Evolutionary conservation across 2,113 vertebrate genomes (phyloP).

Genomic region (Paramormyrops kingsleyae): DNA sequence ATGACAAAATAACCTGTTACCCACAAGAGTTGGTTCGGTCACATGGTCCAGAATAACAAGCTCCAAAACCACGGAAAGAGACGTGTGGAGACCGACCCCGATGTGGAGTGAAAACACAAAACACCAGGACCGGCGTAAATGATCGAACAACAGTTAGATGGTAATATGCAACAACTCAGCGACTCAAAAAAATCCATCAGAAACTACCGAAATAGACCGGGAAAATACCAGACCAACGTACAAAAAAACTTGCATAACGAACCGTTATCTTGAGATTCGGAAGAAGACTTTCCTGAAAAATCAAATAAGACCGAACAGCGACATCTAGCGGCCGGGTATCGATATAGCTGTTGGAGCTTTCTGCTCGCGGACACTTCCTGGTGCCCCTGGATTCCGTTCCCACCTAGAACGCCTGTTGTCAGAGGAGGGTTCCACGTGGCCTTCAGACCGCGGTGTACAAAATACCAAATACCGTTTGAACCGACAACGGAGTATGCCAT

Average conservation of each 20-base stretch:
- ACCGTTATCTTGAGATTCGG: neutral
- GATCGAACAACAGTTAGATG: neutral
- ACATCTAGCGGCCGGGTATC: neutral
- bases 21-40: neutral
- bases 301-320: neutral
- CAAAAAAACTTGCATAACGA: neutral
- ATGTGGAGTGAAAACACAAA: neutral
- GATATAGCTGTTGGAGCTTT: neutral
- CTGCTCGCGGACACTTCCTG: neutral
- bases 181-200: neutral
- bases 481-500: neutral
- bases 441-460: neutral
- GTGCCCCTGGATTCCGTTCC: neutral
- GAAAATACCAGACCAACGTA: neutral
- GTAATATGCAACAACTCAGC: neutral
- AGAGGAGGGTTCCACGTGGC: neutral
- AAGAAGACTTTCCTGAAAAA: neutral
- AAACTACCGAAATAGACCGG: neutral
- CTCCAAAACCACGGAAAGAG: neutral
- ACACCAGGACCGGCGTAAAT: neutral
- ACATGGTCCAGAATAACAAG: neutral
- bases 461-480: neutral
- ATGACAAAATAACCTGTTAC: neutral
- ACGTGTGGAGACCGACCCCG: neutral
- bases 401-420: neutral